Base-by-base conservation (phyloP, 1,140 invertebrate genomes). In the Magallana angulata region DNA sequence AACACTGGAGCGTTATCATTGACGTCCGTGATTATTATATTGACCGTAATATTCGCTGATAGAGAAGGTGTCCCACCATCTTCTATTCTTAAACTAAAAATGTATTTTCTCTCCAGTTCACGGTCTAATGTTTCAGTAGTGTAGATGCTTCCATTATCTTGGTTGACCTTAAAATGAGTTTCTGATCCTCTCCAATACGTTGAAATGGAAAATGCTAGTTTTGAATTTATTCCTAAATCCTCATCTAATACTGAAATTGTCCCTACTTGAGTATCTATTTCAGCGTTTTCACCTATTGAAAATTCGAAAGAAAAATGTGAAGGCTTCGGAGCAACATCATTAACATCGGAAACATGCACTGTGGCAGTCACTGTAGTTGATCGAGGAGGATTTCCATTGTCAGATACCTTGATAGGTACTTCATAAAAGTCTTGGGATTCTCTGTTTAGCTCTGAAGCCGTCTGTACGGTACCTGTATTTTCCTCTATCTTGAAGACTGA, bases 1-100 rank as follows among this genome's bases (percentile, higher is more conserved):
- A 90, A 90, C 12, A 89, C 59, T 24, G 91, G 91, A 9, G 56
- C 76, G 62, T 91, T 91, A 71, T 91, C 91, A 82, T 91, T 90
- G 4, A 88, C 18, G 80, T 91, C 90, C 16, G 48, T 56, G 18
- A 91, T 59, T 57, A 84, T 82, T 30, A 88, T 88, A 56, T 83
- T 88, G 16, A 84, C 83, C 18, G 76, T 88, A 16, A 59, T 57
- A 12, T 85, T 68, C 7, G 87, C 57, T 2, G 64, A 83, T 48
- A 82, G 24, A 58, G 59, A 8, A 4, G 85, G 86, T 3, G 62
- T 85, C 58, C 89, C 89, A 5, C 57, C 87, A 84, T 90, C 90
- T 36, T 87, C 58, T 12, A 90, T 89, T 64, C 85, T 87, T 7
- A 87, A 62, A 36, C 24, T 57, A 24, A 88, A 80, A 12, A 60